Base-by-base conservation (phyloP, 2,888 invertebrate genomes). In the Cistogaster globosa region DNA sequence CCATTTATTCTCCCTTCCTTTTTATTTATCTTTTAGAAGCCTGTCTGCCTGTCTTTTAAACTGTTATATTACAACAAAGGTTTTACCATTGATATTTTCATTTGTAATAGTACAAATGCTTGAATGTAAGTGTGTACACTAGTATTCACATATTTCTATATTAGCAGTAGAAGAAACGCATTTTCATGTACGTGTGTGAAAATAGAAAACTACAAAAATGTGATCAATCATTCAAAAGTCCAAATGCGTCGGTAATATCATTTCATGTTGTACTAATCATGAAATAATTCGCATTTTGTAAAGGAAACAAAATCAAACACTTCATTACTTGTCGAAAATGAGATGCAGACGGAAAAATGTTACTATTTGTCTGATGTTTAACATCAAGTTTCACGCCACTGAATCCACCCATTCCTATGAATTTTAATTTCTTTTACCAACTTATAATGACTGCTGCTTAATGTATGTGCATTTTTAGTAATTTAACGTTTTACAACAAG, bases 101-200 rank as follows among this genome's bases (percentile, higher is more conserved):
- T 38, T 77, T 58, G 36, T 36, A 26, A 45, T 32, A 32, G 45
- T 74, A 12, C 20, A 36, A 16, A 14, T 63, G 45, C 12, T 14
- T 14, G 2, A 16, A 38, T 38, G 45, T 76, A 14, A 38, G 6
- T 51, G 26, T 26, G 26, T 26, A 26, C 4, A 26, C 1, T 4
- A 26, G 42, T 71, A 12, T 48, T 14, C 18, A 65, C 57, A 45
- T 22, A 9, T 18, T 32, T 20, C 53, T 58, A 53, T 65, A 42
- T 51, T 65, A 20, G 68, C 22, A 83, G 78, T 76, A 48, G 42
- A 71, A 65, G 38, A 22, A 75, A 75, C 53, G 53, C 62, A 76
- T 84, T 84, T 58, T 48, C 71, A 69, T 63, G 42, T 84, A 84
- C 83, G 83, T 84, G 79, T 22, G 32, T 16, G 22, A 69, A 63